Base-by-base conservation (phyloP, 1,140 invertebrate genomes). In the Drosophila punjabiensis region DNA sequence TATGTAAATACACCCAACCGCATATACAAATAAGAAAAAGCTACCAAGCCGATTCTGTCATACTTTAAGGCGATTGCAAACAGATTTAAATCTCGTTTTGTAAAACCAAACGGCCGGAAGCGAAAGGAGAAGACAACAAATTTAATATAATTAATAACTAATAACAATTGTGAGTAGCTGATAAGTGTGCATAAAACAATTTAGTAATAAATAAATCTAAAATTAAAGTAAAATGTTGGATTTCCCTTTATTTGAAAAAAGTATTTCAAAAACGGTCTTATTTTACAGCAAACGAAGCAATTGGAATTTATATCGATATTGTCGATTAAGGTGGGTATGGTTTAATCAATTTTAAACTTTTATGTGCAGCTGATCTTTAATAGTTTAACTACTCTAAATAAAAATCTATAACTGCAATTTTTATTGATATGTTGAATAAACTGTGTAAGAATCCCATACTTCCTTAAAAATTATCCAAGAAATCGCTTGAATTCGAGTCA, bases 101-200 rank as follows among this genome's bases (percentile, higher is more conserved):
- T 74, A 58, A 78, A 41, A 43, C 59, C 48, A 75, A 59, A 62
- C 35, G 28, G 48, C 56, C 61, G 43, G 60, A 43, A 33, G 45
- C 60, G 59, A 52, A 75, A 68, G 65, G 76, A 47, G 71, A 73
- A 61, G 68, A 71, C 77, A 69, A 84, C 18, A 53, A 56, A 56
- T 43, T 16, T 39, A 52, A 73, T 45, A 60, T 74, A 52, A 50
- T 50, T 39, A 73, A 56, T 50, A 61, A 74, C 41, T 60, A 73
- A 74, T 64, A 70, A 82, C 66, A 81, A 88, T 88, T 88, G 85
- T 88, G 85, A 88, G 76, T 88, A 88, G 78, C 14, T 65, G 33
- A 73, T 89, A 88, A 88, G 85, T 88, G 85, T 88, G 85, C 85
- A 89, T 88, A 89, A 79, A 84, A 81, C 64, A 55, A 76, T 64